Base-by-base conservation (phyloP, 37 sponge, comb jelly and placozoan species). In the Chondrosia reniformis region DNA sequence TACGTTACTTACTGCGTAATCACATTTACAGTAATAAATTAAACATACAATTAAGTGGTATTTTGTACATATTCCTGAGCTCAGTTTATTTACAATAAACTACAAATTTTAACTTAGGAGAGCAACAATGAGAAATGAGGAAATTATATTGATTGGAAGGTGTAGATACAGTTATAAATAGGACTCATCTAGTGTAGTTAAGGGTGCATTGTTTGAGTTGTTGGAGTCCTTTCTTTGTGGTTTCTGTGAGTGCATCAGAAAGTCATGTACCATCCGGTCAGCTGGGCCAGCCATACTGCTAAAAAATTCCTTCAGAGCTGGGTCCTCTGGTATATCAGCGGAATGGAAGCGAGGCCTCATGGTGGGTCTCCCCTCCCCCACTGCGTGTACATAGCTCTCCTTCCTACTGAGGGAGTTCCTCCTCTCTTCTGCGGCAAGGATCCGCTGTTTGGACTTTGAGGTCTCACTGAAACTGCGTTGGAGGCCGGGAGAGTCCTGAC, bases 261-360 rank as follows among this genome's bases (percentile, higher is more conserved):
- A 69, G 72, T 69, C 42, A 24, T 69, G 42, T 0, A 69, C 72
- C 44, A 69, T 69, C 2, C 72, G 38, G 12, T 69, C 42, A 2
- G 72, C 39, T 4, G 72, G 72, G n/a, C 42, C 72, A 1, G 24
- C n/a, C 3, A 25, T 44, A 25, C 42, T 39, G 7, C 72, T 44
- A 24, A 69, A 6, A 6, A 69, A 69, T 9, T 69, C 72, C 72
- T 69, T 69, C 72, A 69, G 37, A 13, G 42, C 72, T 21, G 39
- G 44, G 4, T 39, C 12, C 2, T 69, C 72, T 2, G 72, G 19
- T 1, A 4, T 41, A n/a, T n/a, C n/a, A n/a, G n/a, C n/a, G n/a
- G n/a, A n/a, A n/a, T n/a, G n/a, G n/a, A n/a, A n/a, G n/a, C n/a
- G n/a, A n/a, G n/a, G n/a, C n/a, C n/a, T n/a, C n/a, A n/a, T n/a